A percentile compares a stretch with the other conserved stretches of the same genome.
Conservation (phyloP, 2,888 invertebrate genomes). For the Sesia apiformis region DNA sequence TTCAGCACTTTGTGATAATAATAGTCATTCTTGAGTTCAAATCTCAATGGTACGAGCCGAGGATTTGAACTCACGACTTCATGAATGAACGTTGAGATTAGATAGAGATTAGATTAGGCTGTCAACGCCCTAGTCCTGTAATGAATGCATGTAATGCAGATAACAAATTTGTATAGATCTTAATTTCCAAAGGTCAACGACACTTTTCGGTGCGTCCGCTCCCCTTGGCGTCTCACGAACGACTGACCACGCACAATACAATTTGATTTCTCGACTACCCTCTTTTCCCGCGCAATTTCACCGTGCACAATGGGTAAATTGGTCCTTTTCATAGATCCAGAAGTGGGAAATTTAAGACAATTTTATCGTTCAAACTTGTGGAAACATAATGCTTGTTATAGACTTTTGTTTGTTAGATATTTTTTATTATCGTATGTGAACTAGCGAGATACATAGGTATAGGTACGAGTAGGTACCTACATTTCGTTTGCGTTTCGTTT, state of each 20-base stretch:
- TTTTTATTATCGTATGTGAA: too few species aligned
- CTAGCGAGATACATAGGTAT: too few species aligned
- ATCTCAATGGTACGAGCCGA: too few species aligned
- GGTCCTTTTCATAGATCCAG: conserved; percentile 18
- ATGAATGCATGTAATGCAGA: conserved; percentile 10
- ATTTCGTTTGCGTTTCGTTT: too few species aligned
- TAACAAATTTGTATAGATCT: conserved; percentile 5
- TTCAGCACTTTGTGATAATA: too few species aligned
- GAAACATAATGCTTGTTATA: conserved; percentile 25
- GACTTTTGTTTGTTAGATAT: background rate
- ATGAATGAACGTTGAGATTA: too few species aligned
- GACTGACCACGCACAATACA: conserved; percentile 53
- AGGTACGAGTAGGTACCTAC: too few species aligned
- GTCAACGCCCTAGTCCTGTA: conserved; percentile 5
- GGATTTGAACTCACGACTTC: too few species aligned
- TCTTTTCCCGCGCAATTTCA: conserved; percentile 52
- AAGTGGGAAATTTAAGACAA: conserved; percentile 22
- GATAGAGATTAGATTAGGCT: too few species aligned
- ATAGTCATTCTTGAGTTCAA: too few species aligned
- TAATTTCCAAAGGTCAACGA: conserved; percentile 1
- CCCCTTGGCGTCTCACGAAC: conserved; percentile 36
- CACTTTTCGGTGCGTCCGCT: conserved; percentile 17
- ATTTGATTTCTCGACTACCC: conserved; percentile 61
- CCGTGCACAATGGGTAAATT: conserved; percentile 42
- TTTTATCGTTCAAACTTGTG: conserved; percentile 34